Percentiles rank a stretch among this genome's conserved stretches.
Conservation (phyloP, 2,888 invertebrate genomes). For the Cinara cedri region DNA sequence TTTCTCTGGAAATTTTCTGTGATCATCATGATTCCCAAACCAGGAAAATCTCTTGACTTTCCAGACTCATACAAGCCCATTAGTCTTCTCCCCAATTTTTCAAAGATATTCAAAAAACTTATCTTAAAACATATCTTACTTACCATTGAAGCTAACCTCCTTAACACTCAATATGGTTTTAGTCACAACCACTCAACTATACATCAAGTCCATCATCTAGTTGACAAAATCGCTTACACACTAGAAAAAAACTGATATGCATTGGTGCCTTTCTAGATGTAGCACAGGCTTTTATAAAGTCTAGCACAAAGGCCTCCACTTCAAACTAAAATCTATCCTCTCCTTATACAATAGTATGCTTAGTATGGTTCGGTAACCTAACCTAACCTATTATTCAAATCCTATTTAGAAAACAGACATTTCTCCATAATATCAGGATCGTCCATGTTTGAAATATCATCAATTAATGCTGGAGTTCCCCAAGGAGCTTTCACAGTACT, state of each 20-base stretch:
- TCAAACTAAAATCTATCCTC: background rate
- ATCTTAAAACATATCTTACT: slow-evolving; percentile 12
- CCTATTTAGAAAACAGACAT: background rate
- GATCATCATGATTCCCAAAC: slow-evolving; percentile 7
- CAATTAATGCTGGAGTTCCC: background rate
- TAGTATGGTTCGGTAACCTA: no score
- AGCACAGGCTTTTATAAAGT: background rate
- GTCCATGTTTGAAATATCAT: background rate
- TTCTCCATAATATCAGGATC: background rate
- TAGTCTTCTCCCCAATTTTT: background rate
- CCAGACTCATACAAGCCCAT: background rate
- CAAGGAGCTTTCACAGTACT: background rate
- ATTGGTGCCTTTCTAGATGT: background rate
- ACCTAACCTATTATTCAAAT: background rate
- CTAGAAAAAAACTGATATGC: no score
- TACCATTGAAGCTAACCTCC: background rate
- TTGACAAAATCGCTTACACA: no score
- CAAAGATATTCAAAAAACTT: background rate
- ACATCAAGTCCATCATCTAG: slow-evolving; percentile 1
- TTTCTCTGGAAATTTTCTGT: slow-evolving; percentile 10
- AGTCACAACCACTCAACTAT: slow-evolving; percentile 30
- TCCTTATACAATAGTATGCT: background rate
- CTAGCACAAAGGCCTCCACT: background rate
- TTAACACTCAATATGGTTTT: slow-evolving; percentile 30
- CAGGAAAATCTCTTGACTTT: slow-evolving; percentile 2